Evolutionary conservation across 2,888 invertebrate genomes (phyloP).

Genomic region (Lasioglossum leucozonium): DNA sequence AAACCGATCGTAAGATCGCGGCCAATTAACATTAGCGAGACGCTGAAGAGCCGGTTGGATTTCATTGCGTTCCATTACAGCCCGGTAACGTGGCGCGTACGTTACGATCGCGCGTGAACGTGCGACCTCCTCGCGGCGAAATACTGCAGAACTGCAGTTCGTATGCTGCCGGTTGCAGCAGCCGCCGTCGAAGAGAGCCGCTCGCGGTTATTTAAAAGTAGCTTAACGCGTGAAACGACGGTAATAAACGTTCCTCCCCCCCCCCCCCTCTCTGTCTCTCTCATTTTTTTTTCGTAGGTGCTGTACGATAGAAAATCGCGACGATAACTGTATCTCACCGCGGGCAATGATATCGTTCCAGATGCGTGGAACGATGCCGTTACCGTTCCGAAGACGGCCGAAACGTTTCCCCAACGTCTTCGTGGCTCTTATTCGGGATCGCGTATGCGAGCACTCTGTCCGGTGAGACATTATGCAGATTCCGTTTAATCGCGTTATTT

Average conservation of each 20-base stretch:
- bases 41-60: conserved; percentile 25
- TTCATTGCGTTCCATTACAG: conserved; percentile 14
- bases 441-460: conserved; percentile 19
- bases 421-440: conserved; percentile 32
- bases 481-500: conserved; percentile 53
- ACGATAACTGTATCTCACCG: conserved; percentile 38
- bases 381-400: conserved; percentile 39
- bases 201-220: conserved; percentile 5
- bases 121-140: neutral
- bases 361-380: conserved; percentile 41
- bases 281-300: neutral
- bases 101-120: conserved; percentile 26
- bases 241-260: neutral
- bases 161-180: neutral
- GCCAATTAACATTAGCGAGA: conserved; percentile 48
- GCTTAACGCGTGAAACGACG: neutral
- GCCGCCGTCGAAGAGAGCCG: neutral
- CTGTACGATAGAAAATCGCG: conserved; percentile 9
- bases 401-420: conserved; percentile 39
- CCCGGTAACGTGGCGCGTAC: neutral
- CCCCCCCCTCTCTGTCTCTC: neutral
- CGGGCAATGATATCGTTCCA: conserved; percentile 31
- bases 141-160: neutral
- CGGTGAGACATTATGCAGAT: conserved; percentile 60
- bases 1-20: conserved; percentile 35